Evolutionary conservation across 2,113 vertebrate genomes (phyloP).

Genomic region (Nanorana parkeri): DNA sequence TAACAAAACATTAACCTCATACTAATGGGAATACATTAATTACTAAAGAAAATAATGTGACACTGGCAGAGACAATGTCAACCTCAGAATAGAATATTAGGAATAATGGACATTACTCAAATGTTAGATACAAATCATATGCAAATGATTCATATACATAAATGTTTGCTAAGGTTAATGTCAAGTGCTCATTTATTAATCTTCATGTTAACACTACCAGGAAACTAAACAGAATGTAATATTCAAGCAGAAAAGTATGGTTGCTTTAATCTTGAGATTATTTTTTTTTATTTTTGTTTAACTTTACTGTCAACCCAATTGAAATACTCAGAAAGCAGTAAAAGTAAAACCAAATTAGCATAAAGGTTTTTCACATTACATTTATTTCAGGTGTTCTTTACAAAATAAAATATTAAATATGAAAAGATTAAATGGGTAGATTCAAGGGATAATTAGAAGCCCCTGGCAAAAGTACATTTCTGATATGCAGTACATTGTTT

Average conservation of each 20-base stretch:
- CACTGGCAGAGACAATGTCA: slow-evolving; percentile 45
- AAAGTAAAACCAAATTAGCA: too few relatives aligned
- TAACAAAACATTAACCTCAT: slow-evolving; percentile 52
- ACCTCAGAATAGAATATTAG: slow-evolving; percentile 26
- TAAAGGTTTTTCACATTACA: too few relatives aligned
- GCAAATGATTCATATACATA: slow-evolving; percentile 46
- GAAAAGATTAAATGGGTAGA: too few relatives aligned
- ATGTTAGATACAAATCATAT: slow-evolving; percentile 54
- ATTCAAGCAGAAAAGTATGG: background rate
- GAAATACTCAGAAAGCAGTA: too few relatives aligned
- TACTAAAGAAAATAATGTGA: slow-evolving; percentile 53
- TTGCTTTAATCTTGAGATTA: background rate
- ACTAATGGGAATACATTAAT: slow-evolving; percentile 49
- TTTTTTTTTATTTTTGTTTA: background rate
- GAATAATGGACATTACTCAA: slow-evolving; percentile 48
- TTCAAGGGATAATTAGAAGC: too few relatives aligned
- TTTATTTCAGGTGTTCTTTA: too few relatives aligned
- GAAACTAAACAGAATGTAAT: slow-evolving; percentile 11
- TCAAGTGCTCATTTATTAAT: slow-evolving; percentile 28
- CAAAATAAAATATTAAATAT: too few relatives aligned
- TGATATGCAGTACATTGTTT: too few relatives aligned
- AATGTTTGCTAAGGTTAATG: slow-evolving; percentile 45
- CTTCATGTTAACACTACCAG: background rate
- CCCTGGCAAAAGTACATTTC: too few relatives aligned
- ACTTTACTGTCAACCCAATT: too few relatives aligned